Evolutionary conservation across 2,113 vertebrate genomes (phyloP), one percentile per base, ranked within the genome.

Genomic region (Cebus imitator): DNA sequence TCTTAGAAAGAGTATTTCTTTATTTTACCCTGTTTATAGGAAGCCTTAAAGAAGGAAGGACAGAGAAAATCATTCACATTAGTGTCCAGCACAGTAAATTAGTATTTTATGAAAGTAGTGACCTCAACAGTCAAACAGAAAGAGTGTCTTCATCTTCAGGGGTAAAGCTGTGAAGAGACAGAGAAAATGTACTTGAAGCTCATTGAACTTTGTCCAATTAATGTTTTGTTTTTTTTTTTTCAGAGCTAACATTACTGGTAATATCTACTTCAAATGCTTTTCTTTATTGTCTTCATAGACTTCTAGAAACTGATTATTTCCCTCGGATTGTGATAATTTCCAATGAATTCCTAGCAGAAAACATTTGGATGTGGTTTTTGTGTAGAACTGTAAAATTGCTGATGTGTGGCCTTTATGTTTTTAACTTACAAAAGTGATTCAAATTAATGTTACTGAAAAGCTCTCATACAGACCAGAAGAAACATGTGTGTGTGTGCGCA

Each of bases 1-100:
- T 97, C 92, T 90, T 90, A 93, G 86, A 43, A 43, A 43, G 43
- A 68, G 11, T 57, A 76, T 97, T 96, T 97, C 83, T 93, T 96
- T 84, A 40, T 87, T 97, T 97, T 93, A 89, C 37, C 50, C 27
- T 89, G 14, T 96, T 96, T 96, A 70, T 91, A 85, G 81, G 85
- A 97, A 96, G 55, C 0, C 64, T 82, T 73, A 64, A 90, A 95
- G 82, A 81, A 40, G 37, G 18, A 35, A 89, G 50, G 30, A 68
- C 37, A 72, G 66, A 83, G 70, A 88, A 97, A 82, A 80, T 76
- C 18, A 52, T 58, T 45, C 83, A 40, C 45, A 70, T 83, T 70
- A 68, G 43, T 84, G 25, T 12, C 78, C 2, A 76, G 8, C 14
- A 16, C 25, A 88, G 37, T 50, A 87, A 95, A 57, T 66, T 78